Evolutionary conservation across 2,113 vertebrate species (phyloP).

Genomic region (Callionymus lyra): DNA sequence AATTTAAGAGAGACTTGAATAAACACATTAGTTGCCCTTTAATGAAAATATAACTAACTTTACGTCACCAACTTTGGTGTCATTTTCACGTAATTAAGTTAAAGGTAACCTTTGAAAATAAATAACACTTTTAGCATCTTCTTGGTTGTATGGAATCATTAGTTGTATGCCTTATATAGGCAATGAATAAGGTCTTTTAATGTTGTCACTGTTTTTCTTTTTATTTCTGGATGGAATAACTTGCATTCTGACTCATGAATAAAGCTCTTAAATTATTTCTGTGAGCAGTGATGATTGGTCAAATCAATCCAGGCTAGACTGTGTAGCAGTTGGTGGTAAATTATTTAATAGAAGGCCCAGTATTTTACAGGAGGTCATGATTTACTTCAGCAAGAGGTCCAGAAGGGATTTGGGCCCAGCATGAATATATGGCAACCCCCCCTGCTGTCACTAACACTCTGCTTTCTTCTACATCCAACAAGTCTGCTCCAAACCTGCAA

Average conservation of each 20-base stretch:
- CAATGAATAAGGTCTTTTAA: conserved; percentile 28
- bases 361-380: conserved; percentile 54
- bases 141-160: not conserved
- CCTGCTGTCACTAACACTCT: conserved; percentile 39
- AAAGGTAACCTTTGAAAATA: too few relatives aligned
- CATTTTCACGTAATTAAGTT: too few relatives aligned
- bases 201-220: conserved; percentile 19
- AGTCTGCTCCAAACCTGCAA: conserved; percentile 43
- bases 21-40: too few relatives aligned
- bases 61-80: too few relatives aligned
- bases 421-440: conserved; percentile 44
- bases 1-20: too few relatives aligned
- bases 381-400: conserved; percentile 42
- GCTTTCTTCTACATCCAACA: conserved; percentile 52
- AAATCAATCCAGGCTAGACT: conserved; percentile 39
- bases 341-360: conserved; percentile 49
- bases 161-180: conserved; percentile 4
- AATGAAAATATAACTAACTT: too few relatives aligned
- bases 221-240: conserved; percentile 41
- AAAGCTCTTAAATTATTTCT: conserved; percentile 41
- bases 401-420: conserved; percentile 32
- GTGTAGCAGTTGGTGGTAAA: conserved; percentile 45
- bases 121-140: too few relatives aligned
- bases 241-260: too few relatives aligned
- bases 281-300: conserved; percentile 43